Evolutionary conservation across 2,797 vertebrate genomes (phyloP).

Genomic region (Liparis tanakae): DNA sequence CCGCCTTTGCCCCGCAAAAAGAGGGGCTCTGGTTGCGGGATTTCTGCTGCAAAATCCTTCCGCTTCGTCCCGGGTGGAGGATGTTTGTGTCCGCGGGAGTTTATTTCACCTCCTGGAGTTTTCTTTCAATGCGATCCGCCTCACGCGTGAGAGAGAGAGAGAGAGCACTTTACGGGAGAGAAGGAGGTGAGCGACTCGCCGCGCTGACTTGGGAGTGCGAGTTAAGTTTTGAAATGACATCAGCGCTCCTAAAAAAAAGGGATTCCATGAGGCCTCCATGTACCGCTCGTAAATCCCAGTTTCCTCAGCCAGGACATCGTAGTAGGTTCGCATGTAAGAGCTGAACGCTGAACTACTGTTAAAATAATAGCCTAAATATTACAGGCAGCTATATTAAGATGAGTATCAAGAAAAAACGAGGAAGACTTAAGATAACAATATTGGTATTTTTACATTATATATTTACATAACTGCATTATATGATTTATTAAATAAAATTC

Average conservation of each 20-base stretch:
- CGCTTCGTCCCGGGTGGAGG: constrained; percentile 32
- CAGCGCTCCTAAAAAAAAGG: constrained; percentile 73
- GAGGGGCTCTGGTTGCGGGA: constrained; percentile 61
- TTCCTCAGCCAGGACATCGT: background rate
- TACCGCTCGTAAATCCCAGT: constrained; percentile 7
- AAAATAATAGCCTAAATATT: background rate
- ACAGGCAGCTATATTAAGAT: background rate
- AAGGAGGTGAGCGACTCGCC: constrained; percentile 59
- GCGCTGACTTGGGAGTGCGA: constrained; percentile 73
- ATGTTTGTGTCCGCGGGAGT: constrained; percentile 1
- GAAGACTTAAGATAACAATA: background rate
- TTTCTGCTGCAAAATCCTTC: constrained; percentile 34
- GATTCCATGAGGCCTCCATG: constrained; percentile 49
- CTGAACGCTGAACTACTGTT: background rate
- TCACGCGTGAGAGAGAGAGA: constrained; percentile 9
- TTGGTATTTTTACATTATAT: background rate
- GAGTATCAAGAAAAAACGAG: background rate
- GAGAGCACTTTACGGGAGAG: constrained; percentile 50
- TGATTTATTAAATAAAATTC: background rate
- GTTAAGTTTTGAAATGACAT: constrained; percentile 86
- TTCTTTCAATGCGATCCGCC: constrained; percentile 24
- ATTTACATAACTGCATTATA: background rate
- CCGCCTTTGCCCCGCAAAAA: constrained; percentile 67
- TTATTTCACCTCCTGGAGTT: constrained; percentile 36
- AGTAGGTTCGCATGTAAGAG: background rate